These are phyloP conservation scores for Aepyceros melampus DNA, from an alignment of 2,113 vertebrate genomes.

Conservation along the genomic window DNA sequence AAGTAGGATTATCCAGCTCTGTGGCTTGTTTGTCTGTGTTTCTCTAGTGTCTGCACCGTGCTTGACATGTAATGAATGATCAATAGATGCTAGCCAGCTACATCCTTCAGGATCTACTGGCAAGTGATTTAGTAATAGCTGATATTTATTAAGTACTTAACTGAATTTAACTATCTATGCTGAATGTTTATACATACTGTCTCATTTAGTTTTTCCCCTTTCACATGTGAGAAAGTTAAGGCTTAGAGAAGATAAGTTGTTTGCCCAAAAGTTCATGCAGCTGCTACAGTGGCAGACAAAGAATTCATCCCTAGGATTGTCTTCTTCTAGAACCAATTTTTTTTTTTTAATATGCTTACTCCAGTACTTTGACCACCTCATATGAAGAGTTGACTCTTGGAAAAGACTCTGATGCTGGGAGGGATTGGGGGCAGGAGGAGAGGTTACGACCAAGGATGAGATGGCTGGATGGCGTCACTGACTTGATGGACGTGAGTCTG, in stretches of 20 bases:
- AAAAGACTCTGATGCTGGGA: no score
- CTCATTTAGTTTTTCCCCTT: background rate
- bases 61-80: background rate
- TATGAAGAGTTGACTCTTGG: no score
- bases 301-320: background rate
- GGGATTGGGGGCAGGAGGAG: no score
- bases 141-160: background rate
- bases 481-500: no score
- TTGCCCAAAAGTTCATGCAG: background rate
- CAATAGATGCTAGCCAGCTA: background rate
- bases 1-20: background rate
- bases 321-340: background rate
- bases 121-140: background rate
- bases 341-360: background rate
- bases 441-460: rapidly evolving
- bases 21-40: background rate
- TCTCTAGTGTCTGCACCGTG: background rate
- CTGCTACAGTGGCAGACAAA: background rate
- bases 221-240: background rate
- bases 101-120: background rate
- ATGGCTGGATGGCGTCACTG: no score
- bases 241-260: background rate
- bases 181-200: background rate
- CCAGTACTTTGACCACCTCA: no score
- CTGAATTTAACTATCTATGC: background rate